Evolutionary conservation across 2,888 invertebrate species (phyloP), one percentile per base, ranked within the genome.

Genomic region (Linnaemya vulpina): DNA sequence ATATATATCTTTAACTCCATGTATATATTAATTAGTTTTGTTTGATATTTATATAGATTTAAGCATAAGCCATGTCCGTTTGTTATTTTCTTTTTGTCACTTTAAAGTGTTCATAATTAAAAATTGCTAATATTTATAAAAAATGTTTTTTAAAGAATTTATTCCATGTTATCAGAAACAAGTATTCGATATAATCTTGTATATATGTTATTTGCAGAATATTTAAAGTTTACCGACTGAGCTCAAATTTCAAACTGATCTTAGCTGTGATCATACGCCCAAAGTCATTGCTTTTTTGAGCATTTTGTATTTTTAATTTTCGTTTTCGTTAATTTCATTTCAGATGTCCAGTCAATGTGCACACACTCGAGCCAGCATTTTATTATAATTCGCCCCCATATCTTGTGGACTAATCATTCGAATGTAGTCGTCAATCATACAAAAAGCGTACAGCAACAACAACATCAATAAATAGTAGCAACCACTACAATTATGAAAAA

Each of bases 171-270:
- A 35, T 15, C 3, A 35, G 8, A 35, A 35, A 3, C 3, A 49
- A 35, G 15, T 35, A n/a, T 65, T 65, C 4, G n/a, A 46, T n/a
- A 65, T 30, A 17, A 15, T 65, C 10, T 65, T 49, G 10, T 38
- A n/a, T 70, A 53, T 10, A 17, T 46, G 30, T 30, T 46, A 13
- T 20, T 51, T 51, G 38, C n/a, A 43, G 76, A 68, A 53, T 71
- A 62, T 60, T 62, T 70, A 22, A 82, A 88, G 87, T 88, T 91
- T 88, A 89, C 89, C 88, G 91, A 89, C 89, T 89, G 91, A 91
- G 90, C 90, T 91, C 91, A 89, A 89, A 89, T 90, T 90, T 88
- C 88, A 89, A 89, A 92, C 92, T 92, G 92, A 92, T 92, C 91
- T 89, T 89, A 88, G 89, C 88, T 89, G 86, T 87, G 90, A 90